Percentiles rank a stretch among this genome's conserved stretches.
phyloP scores from a whole-genome alignment of 2,888 invertebrate species.

The Philaethria dido region DNA sequence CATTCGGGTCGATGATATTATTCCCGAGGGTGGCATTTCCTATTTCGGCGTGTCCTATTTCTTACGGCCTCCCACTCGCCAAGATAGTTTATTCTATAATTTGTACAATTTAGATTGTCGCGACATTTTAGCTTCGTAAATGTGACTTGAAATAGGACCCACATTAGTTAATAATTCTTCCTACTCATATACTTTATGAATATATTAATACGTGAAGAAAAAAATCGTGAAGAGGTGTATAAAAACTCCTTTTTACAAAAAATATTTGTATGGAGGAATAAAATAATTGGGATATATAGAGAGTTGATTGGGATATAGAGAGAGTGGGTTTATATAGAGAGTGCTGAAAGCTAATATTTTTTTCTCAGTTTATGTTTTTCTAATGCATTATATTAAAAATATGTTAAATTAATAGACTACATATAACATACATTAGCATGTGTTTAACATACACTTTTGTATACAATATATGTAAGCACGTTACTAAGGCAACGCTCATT shows the following conservation, averaged over 20 bases:
- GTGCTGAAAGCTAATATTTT: not conserved
- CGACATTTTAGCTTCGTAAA: conserved; percentile 36
- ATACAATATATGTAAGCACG: not conserved
- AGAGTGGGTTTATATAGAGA: too few relatives aligned
- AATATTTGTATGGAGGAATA: too few relatives aligned
- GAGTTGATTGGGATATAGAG: too few relatives aligned
- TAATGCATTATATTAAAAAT: not conserved
- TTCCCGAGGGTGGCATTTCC: conserved; percentile 58
- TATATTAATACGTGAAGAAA: too few relatives aligned
- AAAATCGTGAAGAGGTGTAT: too few relatives aligned
- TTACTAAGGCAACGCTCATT: too few relatives aligned
- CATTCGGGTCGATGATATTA: conserved; percentile 55
- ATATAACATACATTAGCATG: not conserved
- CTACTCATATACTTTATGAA: not conserved
- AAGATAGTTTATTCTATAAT: conserved; percentile 33
- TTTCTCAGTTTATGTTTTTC: not conserved
- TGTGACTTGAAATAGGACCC: conserved; percentile 10
- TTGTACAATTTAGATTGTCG: conserved; percentile 35
- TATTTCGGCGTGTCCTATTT: conserved; percentile 48
- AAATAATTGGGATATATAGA: too few relatives aligned
- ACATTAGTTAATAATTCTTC: not conserved
- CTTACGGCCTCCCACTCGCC: conserved; percentile 42
- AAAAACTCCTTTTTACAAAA: too few relatives aligned
- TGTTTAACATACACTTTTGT: not conserved
- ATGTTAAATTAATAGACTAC: not conserved